phyloP scores from a whole-genome alignment of 2,797 vertebrate species.

The Peromyscus eremicus region DNA sequence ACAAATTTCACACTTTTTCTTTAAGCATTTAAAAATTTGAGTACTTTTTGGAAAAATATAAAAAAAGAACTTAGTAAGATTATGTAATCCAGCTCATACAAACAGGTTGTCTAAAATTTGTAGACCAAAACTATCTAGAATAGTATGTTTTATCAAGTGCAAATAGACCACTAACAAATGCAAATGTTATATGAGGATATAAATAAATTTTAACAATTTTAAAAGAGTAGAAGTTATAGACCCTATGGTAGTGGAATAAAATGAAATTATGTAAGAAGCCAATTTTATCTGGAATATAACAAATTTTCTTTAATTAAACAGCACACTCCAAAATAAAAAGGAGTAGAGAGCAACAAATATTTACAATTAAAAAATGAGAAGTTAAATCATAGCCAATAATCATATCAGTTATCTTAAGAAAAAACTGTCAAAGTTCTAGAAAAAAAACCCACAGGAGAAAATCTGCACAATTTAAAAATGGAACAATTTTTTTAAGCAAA shows the following conservation, averaged over 20 bases:
- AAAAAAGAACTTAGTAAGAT: neutral
- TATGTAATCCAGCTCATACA: neutral
- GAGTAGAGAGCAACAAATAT: neutral
- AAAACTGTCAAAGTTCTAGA: neutral
- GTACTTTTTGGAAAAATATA: neutral
- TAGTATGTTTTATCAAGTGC: neutral
- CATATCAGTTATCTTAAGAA: neutral
- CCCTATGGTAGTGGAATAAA: neutral
- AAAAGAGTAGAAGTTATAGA: neutral
- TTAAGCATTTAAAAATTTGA: neutral
- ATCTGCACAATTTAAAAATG: neutral
- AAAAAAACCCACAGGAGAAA: neutral
- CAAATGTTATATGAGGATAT: neutral
- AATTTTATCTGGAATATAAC: neutral
- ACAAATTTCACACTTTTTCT: neutral
- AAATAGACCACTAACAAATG: neutral
- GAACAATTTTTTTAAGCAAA: conserved; percentile 8
- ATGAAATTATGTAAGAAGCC: neutral
- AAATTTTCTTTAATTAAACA: neutral
- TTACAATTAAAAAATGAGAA: neutral
- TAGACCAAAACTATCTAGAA: neutral
- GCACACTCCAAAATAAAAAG: neutral
- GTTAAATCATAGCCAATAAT: neutral
- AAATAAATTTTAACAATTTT: neutral
- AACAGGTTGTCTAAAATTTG: neutral